Evolutionary conservation across 1,140 invertebrate species (phyloP), one percentile per base, ranked within the genome.

Genomic region (Zaprionus vittiger): DNA sequence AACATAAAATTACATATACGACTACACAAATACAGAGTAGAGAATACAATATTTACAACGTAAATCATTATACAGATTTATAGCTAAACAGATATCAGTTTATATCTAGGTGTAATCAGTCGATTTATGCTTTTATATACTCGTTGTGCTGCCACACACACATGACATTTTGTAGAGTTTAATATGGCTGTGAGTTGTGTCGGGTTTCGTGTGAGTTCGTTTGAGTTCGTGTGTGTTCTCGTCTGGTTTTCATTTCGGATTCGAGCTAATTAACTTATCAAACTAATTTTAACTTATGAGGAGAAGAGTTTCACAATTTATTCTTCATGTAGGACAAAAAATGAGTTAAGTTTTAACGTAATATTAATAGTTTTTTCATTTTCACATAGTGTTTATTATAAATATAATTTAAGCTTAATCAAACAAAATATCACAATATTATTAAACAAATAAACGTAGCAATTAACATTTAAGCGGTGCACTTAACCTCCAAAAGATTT

Each of bases 81-180:
- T 87, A 73, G 63, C 73, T 71, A 22, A 71, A 24, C 67, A 64
- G 66, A 70, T 77, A 67, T 60, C 68, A 80, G 62, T 68, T 69
- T 69, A 80, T 87, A 68, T 83, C 79, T 89, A 89, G 74, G 80
- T 87, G 78, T 87, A 87, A 87, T 87, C 83, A 87, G 83, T 87
- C 83, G 84, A 87, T 83, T 83, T 87, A 83, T 86, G 74, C 63
- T 77, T 68, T 76, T 73, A 37, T 73, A 72, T 73, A 70, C 64
- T 77, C 57, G 60, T 56, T 56, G 65, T 71, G 57, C 24, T 41
- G 47, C 44, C 14, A 34, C 66, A 64, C 49, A 28, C 26, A 80
- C 70, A 76, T 72, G 70, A 75, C 76, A 71, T 77, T 86, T 81
- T 47, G 74, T 85, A 79, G 82, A 84, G 79, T 81, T 81, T 87